These are phyloP conservation scores for Tipula confusa DNA, from an alignment of 2,888 invertebrate genomes.

Conservation along the genomic window DNA sequence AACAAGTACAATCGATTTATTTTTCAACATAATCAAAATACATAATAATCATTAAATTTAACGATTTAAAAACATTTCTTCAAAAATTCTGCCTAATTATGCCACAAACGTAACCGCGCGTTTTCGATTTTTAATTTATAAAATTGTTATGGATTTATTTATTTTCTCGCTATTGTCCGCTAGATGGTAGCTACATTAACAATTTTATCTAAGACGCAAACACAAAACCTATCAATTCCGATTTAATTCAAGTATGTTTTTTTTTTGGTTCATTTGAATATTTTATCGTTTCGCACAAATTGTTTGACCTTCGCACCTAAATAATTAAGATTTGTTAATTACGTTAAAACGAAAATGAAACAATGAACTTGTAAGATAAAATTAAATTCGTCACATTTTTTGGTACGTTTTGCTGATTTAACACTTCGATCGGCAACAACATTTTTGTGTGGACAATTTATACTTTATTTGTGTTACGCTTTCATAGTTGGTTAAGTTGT, in stretches of 20 bases:
- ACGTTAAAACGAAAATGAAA: background rate
- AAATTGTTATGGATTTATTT: too few relatives aligned
- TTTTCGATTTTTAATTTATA: too few relatives aligned
- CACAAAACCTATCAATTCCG: background rate
- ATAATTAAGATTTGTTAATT: background rate
- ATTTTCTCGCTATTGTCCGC: background rate
- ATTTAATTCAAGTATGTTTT: background rate
- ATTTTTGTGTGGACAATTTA: too few relatives aligned
- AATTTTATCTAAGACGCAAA: background rate
- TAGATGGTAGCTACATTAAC: background rate
- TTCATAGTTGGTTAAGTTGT: too few relatives aligned
- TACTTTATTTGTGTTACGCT: too few relatives aligned
- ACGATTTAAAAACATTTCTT: too few relatives aligned
- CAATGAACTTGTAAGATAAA: background rate
- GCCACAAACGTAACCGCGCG: too few relatives aligned
- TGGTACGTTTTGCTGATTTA: background rate
- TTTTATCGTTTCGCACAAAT: background rate
- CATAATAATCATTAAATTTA: too few relatives aligned
- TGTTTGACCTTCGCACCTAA: background rate
- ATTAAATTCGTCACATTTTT: background rate
- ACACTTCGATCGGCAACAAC: background rate
- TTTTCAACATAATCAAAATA: too few relatives aligned
- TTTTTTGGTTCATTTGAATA: background rate
- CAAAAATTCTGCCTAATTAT: too few relatives aligned
- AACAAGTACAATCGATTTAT: background rate